Conservation (phyloP, 2,797 vertebrate species). For the Buceros bicornis region DNA sequence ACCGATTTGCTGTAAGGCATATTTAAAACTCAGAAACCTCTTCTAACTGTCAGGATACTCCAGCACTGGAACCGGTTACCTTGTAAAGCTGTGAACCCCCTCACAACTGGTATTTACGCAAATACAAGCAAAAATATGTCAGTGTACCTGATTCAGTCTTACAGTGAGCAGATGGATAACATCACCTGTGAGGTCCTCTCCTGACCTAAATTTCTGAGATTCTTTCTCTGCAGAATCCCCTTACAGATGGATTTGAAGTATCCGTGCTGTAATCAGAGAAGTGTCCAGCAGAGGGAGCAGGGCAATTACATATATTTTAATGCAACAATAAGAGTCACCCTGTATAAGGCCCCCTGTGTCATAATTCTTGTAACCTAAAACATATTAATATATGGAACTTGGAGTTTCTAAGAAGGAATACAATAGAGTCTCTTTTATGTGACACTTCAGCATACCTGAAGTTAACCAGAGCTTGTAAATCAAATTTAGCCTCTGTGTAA, state of each 20-base stretch:
- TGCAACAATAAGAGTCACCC: not conserved
- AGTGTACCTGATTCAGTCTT: not conserved
- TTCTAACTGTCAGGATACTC: not conserved
- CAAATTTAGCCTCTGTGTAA: not conserved
- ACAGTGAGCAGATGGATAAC: not conserved
- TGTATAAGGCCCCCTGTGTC: not conserved
- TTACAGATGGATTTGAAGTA: not conserved
- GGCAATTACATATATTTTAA: slow-evolving; percentile 29
- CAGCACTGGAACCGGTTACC: not conserved
- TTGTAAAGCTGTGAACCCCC: not conserved
- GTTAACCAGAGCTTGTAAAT: not conserved
- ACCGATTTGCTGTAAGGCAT: not conserved
- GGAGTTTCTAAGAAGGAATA: not conserved
- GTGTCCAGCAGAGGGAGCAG: slow-evolving; percentile 62
- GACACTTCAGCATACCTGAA: not conserved
- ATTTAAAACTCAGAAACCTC: not conserved
- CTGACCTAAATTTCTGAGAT: not conserved
- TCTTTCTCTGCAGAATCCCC: not conserved
- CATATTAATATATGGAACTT: not conserved
- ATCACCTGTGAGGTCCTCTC: not conserved
- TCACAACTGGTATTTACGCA: not conserved
- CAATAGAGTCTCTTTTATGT: not conserved
- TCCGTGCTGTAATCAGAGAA: not conserved
- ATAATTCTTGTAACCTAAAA: not conserved
- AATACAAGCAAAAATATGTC: not conserved